phyloP scores from a whole-genome alignment of 2,113 vertebrate species.

The Anas platyrhynchos region DNA sequence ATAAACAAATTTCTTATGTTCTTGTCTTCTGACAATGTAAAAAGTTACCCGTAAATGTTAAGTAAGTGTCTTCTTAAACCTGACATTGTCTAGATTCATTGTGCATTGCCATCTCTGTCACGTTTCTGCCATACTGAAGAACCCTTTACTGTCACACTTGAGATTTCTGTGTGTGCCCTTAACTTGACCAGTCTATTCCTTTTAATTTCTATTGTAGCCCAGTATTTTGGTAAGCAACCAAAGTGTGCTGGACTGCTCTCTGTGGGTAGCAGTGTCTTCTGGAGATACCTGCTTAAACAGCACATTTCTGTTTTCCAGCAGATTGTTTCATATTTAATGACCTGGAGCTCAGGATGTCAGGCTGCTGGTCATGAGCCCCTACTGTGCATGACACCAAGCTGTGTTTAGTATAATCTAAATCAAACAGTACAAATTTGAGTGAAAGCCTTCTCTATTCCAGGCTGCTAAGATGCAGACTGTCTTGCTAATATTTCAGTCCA shows the following conservation, averaged over 20 bases:
- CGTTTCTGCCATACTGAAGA: not conserved
- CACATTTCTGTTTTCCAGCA: not conserved
- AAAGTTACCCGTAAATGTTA: not conserved
- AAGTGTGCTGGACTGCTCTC: not conserved
- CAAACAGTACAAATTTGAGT: not conserved
- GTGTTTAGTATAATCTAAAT: not conserved
- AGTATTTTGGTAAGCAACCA: not conserved
- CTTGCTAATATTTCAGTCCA: not conserved
- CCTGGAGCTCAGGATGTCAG: not conserved
- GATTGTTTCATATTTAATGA: not conserved
- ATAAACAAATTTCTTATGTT: not conserved
- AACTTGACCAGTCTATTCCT: not conserved
- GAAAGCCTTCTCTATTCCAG: not conserved
- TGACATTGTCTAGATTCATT: not conserved
- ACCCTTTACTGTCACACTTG: not conserved
- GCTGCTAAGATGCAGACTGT: not conserved
- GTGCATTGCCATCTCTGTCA: not conserved
- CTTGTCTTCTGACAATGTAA: not conserved
- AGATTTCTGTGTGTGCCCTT: not conserved
- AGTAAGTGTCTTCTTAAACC: not conserved
- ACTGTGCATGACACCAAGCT: not conserved
- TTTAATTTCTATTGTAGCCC: not conserved
- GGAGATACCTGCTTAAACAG: not conserved
- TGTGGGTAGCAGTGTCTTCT: not conserved
- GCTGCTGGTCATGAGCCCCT: not conserved